Evolutionary conservation across 1,140 invertebrate species (phyloP).

Genomic region (Rhopalosiphum padi): DNA sequence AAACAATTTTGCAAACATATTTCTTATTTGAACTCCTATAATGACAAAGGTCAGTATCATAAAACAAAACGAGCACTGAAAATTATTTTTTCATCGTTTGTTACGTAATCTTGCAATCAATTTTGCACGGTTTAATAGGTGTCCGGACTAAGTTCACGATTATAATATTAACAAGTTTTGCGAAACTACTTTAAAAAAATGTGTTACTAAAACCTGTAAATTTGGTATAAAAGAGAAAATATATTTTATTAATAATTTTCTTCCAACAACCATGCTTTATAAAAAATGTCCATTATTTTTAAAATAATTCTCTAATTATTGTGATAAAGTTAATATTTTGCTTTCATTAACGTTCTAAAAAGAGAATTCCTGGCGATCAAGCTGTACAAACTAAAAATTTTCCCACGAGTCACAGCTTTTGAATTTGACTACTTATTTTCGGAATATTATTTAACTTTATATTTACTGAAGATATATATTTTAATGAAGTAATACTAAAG

Average conservation of each 20-base stretch:
- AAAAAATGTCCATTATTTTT: not conserved
- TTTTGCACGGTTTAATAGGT: conserved; percentile 6
- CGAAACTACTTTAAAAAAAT: not conserved
- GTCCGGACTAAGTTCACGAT: not conserved
- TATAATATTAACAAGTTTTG: not conserved
- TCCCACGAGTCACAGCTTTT: not conserved
- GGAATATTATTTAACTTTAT: not conserved
- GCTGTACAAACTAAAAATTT: not conserved
- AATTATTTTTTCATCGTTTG: not conserved
- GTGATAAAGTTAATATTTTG: not conserved
- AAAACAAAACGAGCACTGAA: not conserved
- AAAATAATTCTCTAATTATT: not conserved
- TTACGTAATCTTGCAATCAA: conserved; percentile 9
- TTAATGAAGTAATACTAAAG: not conserved
- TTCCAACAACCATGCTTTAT: not conserved
- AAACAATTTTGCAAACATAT: not conserved
- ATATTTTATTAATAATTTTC: not conserved
- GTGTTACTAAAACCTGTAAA: not conserved
- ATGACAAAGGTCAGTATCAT: not conserved
- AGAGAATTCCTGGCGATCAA: not conserved
- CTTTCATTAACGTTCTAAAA: not conserved
- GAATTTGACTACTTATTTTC: not conserved
- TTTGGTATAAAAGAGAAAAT: not conserved
- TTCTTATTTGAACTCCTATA: not conserved
- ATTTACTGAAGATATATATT: not conserved